A percentile compares a stretch with the other conserved stretches of the same genome.
These are phyloP conservation scores for Drosophila kuntzei DNA, from an alignment of 2,888 invertebrate species.

Conservation along the genomic window DNA sequence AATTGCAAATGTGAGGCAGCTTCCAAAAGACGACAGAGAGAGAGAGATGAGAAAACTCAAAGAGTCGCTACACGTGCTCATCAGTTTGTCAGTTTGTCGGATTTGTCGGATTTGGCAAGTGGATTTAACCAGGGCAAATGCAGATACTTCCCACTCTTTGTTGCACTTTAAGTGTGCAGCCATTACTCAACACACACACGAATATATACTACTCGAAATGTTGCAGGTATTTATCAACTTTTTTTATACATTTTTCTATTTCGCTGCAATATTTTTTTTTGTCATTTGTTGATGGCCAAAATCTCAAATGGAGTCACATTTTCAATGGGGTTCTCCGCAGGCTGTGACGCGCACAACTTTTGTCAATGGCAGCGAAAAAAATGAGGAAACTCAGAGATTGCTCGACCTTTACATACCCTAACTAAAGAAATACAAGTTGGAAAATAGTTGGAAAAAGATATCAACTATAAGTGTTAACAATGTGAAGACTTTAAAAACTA, in stretches of 20 bases:
- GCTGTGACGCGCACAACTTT: constrained; percentile 22
- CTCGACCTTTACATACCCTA: not conserved
- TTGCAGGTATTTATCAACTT: constrained; percentile 40
- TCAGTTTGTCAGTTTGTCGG: constrained; percentile 45
- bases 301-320: constrained; percentile 81
- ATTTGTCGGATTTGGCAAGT: constrained; percentile 35
- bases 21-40: constrained; percentile 11
- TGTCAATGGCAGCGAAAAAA: constrained; percentile 17
- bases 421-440: not conserved
- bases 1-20: constrained; percentile 47
- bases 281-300: constrained; percentile 54
- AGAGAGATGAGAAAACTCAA: constrained; percentile 1
- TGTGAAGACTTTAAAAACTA: not conserved
- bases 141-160: constrained; percentile 28
- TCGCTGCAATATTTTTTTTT: not conserved
- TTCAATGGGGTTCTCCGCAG: constrained; percentile 54
- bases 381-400: not conserved
- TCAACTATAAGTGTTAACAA: not conserved
- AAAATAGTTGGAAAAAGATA: too few relatives aligned
- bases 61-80: constrained; percentile 42
- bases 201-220: constrained; percentile 34
- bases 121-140: constrained; percentile 39
- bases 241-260: constrained; percentile 21
- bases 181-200: constrained; percentile 36
- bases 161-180: constrained; percentile 52